Base-by-base conservation (phyloP, 2,113 vertebrate genomes). In the Turdus rufiventris region DNA sequence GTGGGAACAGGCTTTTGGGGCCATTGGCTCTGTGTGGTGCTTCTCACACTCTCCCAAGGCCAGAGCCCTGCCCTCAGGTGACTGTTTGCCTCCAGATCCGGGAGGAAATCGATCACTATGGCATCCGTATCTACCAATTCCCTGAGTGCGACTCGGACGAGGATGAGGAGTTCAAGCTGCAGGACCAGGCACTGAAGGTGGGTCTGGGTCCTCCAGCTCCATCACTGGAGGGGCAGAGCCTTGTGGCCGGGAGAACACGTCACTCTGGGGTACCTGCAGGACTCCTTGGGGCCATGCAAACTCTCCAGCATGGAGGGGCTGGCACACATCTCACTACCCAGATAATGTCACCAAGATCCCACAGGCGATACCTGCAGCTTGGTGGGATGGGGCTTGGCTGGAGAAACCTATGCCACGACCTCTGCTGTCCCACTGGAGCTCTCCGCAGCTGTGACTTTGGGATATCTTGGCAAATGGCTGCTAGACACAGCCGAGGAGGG, bases 51-150 rank as follows among this genome's bases (percentile, higher is more conserved):
- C 15, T 50, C 56, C 34, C 1, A 0, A 84, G 92, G 86, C 80
- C 4, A 4, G 65, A 53, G 47, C 48, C 17, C 66, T 85, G 58
- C 68, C 71, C 38, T 96, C 34, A 93, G 42, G 3, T 9, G 2
- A 4, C n/a, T 76, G 7, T 96, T 62, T 97, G 72, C 65, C 65
- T 76, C 38, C 92, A 99, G 99, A 99, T 99, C 92, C 98, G 99
- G 63, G 98, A 99, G 71, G 99, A 99, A 97, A 99, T 99, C 0
- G 99, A 99, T 31, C 98, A 97, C 63, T 99, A 98, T 0, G 99
- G 99, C 14, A 99, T 99, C 97, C 99, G 98, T 94, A 99, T 99
- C 92, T 99, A 99, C 91, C 99, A 99, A 74, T 99, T 99, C 89
- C 99, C 99, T 0, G 99, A 99, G 82, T 99, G 99, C 3, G 99